These are phyloP conservation scores for Taeniopygia guttata DNA, from an alignment of 2,797 vertebrate species.

Conservation along the genomic window DNA sequence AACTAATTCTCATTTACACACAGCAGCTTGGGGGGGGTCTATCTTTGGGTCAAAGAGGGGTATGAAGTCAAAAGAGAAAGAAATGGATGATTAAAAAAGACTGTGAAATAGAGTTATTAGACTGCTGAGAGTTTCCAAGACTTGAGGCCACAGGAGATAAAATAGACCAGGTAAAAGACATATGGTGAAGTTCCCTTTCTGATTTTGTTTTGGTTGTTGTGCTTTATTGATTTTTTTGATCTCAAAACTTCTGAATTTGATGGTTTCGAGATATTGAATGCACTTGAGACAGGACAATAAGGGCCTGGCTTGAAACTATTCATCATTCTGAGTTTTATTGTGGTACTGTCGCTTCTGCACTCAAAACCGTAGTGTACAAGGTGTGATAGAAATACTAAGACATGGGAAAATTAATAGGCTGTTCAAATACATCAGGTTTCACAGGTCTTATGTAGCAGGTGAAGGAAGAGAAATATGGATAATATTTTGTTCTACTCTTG, in stretches of 20 bases:
- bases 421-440: neutral
- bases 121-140: neutral
- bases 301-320: neutral
- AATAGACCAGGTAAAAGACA: neutral
- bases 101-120: neutral
- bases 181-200: neutral
- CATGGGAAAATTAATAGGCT: neutral
- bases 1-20: neutral
- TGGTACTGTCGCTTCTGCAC: neutral
- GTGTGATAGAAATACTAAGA: neutral
- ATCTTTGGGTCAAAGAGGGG: neutral
- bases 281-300: neutral
- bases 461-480: neutral
- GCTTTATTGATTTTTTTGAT: neutral
- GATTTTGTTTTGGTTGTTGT: neutral
- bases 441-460: neutral
- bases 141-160: neutral
- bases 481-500: neutral
- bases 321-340: conserved; percentile 1
- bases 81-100: neutral
- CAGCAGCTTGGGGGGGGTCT: neutral
- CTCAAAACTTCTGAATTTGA: neutral
- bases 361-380: neutral
- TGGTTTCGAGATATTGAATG: neutral
- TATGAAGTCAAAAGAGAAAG: neutral